These are phyloP conservation scores for Dermatemys mawii DNA, from an alignment of 2,113 vertebrate genomes.

Conservation along the genomic window DNA sequence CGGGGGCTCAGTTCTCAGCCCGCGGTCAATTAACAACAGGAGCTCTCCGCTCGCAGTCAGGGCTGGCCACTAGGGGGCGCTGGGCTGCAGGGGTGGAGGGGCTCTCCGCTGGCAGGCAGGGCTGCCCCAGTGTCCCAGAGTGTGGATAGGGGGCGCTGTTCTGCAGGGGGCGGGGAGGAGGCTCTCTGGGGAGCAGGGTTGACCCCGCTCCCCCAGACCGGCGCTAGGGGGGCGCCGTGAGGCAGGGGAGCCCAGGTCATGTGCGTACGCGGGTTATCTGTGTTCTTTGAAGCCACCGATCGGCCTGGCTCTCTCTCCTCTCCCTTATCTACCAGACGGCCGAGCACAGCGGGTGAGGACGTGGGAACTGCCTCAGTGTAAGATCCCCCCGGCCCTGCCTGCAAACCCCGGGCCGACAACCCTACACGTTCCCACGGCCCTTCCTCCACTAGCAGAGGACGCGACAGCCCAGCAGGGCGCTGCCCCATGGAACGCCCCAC, in stretches of 20 bases:
- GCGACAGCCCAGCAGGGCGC: background rate
- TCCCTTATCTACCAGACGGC: background rate
- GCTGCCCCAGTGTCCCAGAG: too few species aligned
- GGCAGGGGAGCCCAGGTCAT: background rate
- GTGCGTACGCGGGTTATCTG: background rate
- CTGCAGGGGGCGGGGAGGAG: too few species aligned
- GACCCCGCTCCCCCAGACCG: background rate
- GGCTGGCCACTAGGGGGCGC: too few species aligned
- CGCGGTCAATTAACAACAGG: too few species aligned
- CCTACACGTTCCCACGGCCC: background rate
- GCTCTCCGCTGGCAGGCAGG: too few species aligned
- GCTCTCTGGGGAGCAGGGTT: background rate
- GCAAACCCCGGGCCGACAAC: background rate
- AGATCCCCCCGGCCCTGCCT: background rate
- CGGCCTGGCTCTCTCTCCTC: background rate
- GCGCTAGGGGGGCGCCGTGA: too few species aligned
- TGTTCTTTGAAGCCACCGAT: background rate
- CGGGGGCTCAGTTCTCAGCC: background rate
- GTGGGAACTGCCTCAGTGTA: background rate
- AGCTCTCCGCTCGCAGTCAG: too few species aligned
- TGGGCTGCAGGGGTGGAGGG: too few species aligned
- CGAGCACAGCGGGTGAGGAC: background rate
- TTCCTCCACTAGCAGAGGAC: background rate
- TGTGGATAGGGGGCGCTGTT: too few species aligned
- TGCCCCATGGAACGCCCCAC: too few species aligned